phyloP scores from a whole-genome alignment of 2,797 vertebrate genomes.

The Hippocampus kuda region DNA sequence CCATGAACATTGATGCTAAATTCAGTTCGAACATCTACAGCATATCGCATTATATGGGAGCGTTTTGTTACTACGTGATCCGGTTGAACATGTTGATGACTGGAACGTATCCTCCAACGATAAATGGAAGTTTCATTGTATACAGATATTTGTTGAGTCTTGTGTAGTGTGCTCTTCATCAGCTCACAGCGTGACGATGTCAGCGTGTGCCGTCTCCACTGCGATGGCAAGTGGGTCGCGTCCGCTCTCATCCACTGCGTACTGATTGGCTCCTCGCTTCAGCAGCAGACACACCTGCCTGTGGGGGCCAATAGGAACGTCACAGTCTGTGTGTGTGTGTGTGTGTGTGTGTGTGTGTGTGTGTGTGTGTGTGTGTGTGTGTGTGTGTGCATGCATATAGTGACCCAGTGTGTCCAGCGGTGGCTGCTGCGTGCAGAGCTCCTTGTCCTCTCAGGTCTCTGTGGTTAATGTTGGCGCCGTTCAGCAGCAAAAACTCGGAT shows the following conservation, averaged over 20 bases:
- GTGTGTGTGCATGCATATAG: too few relatives aligned
- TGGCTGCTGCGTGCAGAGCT: conserved; percentile 63
- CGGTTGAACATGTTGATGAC: too few relatives aligned
- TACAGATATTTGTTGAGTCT: too few relatives aligned
- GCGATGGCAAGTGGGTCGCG: conserved; percentile 69
- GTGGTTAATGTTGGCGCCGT: conserved; percentile 65
- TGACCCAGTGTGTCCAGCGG: conserved; percentile 58
- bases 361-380: neutral
- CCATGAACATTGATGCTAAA: too few relatives aligned
- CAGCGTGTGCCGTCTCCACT: conserved; percentile 65
- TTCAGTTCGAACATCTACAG: too few relatives aligned
- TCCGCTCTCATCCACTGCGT: conserved; percentile 67
- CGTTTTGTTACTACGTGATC: too few relatives aligned
- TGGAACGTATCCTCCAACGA: too few relatives aligned
- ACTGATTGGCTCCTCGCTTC: conserved; percentile 73
- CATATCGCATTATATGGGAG: too few relatives aligned
- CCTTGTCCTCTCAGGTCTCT: conserved; percentile 63
- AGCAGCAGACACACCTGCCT: conserved; percentile 70
- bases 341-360: neutral
- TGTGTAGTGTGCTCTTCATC: neutral
- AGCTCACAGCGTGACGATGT: conserved; percentile 73
- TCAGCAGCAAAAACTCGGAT: conserved; percentile 68
- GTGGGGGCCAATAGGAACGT: conserved; percentile 10
- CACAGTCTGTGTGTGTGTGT: neutral
- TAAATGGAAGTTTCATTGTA: too few relatives aligned